These are phyloP conservation scores for Murina feae DNA, from an alignment of 2,113 vertebrate genomes.

Conservation along the genomic window DNA sequence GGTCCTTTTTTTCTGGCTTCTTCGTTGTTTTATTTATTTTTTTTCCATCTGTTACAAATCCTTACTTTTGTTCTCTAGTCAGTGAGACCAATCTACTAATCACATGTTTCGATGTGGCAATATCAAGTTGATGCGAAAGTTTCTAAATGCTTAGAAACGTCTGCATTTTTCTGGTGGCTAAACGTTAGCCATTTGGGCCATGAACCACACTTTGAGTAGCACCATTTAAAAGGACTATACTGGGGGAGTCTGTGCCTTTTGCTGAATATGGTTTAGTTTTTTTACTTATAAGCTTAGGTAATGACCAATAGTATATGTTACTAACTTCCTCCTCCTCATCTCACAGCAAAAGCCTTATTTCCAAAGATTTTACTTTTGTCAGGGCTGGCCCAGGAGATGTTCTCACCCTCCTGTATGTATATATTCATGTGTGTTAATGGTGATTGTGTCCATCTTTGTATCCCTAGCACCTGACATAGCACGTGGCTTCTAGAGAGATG, in stretches of 20 bases:
- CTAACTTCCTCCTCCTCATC: background rate
- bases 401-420: rapidly evolving
- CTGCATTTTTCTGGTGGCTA: background rate
- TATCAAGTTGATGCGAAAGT: background rate
- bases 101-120: background rate
- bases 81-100: background rate
- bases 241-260: background rate
- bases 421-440: background rate
- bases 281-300: background rate
- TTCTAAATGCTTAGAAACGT: background rate
- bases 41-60: background rate
- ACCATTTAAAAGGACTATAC: background rate
- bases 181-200: background rate
- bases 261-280: background rate
- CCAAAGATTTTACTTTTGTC: background rate
- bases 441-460: background rate
- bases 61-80: background rate
- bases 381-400: background rate
- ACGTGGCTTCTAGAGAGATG: background rate
- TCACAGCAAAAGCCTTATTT: background rate
- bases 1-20: background rate
- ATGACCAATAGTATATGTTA: background rate
- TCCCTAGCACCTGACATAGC: too few species aligned
- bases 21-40: background rate
- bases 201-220: background rate